Evolutionary conservation across 1,140 invertebrate genomes (phyloP), one percentile per base, ranked within the genome.

Genomic region (Neuroterus valhalla): DNA sequence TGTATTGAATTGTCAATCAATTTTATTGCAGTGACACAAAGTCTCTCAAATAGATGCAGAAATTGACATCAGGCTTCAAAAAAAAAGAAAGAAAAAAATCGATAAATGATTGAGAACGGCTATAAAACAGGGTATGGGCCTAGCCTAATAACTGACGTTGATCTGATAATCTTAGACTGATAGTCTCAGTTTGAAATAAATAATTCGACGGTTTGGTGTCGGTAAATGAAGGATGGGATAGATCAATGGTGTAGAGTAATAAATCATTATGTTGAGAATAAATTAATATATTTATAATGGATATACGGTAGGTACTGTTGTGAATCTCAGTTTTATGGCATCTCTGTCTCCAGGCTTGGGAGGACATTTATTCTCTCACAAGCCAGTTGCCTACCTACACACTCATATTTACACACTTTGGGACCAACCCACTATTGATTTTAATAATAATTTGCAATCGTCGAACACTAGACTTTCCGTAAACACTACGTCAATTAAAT

Each of bases 281-380:
- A 90, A 90, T 90, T 90, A 90, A 90, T 90, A 90, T 90, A 85
- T 84, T 89, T 90, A 85, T 86, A 88, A 87, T 89, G 86, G 83
- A 88, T 90, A 90, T 90, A 89, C 84, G 88, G 82, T 90, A 89
- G 84, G 84, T 89, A 87, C 85, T 86, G 85, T 85, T 83, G 85
- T 81, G 85, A 85, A 86, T 86, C 81, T 85, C 79, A 84, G 83
- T 81, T 85, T 84, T 85, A 84, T 86, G 85, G 84, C 85, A 83
- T 81, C 72, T 74, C 62, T 45, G 68, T 72, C 77, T 76, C 79
- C 71, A 78, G 42, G 68, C 66, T 78, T 72, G 70, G 26, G 23
- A 62, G 26, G 21, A 26, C 21, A 62, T 62, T 78, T 42, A 76
- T 76, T 48, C 72, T 69, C 68, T 75, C 74, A 69, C 67, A 55